Evolutionary conservation across 2,113 vertebrate species (phyloP).

Genomic region (Periophthalmodon schlosseri): DNA sequence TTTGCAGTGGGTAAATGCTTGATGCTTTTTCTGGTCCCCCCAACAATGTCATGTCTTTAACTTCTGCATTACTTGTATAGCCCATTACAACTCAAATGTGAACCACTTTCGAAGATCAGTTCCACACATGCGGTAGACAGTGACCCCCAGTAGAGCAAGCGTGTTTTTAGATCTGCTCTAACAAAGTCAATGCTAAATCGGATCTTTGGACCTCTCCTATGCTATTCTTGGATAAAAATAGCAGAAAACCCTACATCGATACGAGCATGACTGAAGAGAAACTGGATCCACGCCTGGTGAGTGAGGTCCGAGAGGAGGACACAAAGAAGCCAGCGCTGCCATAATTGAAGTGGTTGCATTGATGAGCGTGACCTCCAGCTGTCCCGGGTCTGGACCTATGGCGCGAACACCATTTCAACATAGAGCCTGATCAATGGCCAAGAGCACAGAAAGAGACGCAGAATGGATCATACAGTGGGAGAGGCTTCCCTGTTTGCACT

Average conservation of each 20-base stretch:
- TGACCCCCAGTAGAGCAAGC: neutral
- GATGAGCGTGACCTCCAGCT: constrained; percentile 32
- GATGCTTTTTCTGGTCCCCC: no score
- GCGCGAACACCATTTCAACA: neutral
- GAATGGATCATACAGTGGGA: constrained; percentile 35
- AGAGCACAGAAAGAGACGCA: constrained; percentile 24
- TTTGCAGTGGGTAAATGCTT: no score
- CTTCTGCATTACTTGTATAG: no score
- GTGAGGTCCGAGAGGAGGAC: constrained; percentile 6
- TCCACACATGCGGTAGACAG: neutral
- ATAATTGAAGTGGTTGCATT: constrained; percentile 20
- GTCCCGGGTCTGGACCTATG: constrained; percentile 11
- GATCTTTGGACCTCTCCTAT: neutral
- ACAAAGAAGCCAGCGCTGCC: constrained; percentile 7
- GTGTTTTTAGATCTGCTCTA: neutral
- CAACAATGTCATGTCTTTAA: no score
- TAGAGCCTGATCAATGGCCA: constrained; percentile 31
- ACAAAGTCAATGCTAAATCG: neutral
- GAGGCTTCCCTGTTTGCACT: constrained; percentile 13
- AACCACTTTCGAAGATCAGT: neutral
- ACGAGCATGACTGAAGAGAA: neutral
- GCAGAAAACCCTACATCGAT: neutral
- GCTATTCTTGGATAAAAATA: neutral
- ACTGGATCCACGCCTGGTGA: neutral
- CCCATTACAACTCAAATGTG: neutral